Evolutionary conservation across 1,140 invertebrate genomes (phyloP).

Genomic region (Drosophila takahashii): DNA sequence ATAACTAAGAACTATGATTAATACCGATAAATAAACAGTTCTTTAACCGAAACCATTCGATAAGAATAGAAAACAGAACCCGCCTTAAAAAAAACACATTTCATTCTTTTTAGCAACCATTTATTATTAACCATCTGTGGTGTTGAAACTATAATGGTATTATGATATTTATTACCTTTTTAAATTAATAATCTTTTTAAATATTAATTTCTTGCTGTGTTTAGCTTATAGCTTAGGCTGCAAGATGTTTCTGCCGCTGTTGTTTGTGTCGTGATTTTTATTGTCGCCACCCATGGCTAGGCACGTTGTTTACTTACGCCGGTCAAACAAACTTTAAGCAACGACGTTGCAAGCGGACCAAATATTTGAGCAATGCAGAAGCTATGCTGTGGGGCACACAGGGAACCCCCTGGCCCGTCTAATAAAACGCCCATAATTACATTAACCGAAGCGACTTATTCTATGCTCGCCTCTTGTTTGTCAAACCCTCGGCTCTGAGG

Average conservation of each 20-base stretch:
- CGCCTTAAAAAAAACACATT: too few species aligned
- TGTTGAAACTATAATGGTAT: too few species aligned
- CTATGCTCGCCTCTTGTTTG: conserved; percentile 60
- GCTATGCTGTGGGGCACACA: neutral
- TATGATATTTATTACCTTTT: neutral
- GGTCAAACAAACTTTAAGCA: conserved; percentile 62
- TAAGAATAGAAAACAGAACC: too few species aligned
- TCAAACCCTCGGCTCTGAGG: conserved; percentile 50
- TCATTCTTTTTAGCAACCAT: too few species aligned
- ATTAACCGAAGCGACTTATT: conserved; percentile 41
- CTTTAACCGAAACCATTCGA: too few species aligned
- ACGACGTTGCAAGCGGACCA: conserved; percentile 46
- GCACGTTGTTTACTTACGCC: conserved; percentile 65
- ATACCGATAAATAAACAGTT: too few species aligned
- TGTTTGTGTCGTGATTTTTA: conserved; percentile 40
- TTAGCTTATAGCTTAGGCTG: conserved; percentile 10
- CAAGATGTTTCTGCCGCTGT: conserved; percentile 8
- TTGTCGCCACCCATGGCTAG: conserved; percentile 46
- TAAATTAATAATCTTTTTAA: neutral
- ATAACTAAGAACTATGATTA: neutral
- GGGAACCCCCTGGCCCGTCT: neutral
- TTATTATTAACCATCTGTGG: too few species aligned
- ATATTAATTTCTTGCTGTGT: conserved; percentile 12
- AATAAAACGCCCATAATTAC: conserved; percentile 31
- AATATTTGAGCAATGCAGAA: conserved; percentile 54